Evolutionary conservation across 2,113 vertebrate species (phyloP), one percentile per base, ranked within the genome.

Genomic region (Speoplatyrhinus poulsoni): DNA sequence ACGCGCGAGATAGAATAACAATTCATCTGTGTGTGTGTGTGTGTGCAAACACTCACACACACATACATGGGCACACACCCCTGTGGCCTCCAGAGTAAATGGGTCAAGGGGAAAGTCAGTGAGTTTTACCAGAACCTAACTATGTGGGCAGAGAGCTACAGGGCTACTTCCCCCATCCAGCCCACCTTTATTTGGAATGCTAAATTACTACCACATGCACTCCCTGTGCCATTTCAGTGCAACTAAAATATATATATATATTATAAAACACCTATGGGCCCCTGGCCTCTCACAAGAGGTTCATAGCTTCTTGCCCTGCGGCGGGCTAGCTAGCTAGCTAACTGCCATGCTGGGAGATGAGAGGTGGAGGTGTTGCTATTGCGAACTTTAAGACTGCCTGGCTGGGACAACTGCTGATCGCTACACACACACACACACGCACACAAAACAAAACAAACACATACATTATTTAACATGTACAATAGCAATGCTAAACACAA

Each of bases 141-240:
- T 67, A 32, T n/a, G 57, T 82, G 48, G 65, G 59, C 72, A 69
- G 72, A 71, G 72, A 57, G 69, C 75, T 80, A 62, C 54, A 54
- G 17, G 65, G 68, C 58, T 69, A 26, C 68, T 65, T 60, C 53
- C 67, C 26, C 67, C 46, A 1, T 70, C 19, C 53, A 65, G 19
- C 77, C 79, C 73, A 80, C 83, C 87, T 91, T 89, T 85, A 91
- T 88, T 89, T 83, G 84, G 41, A 11, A 73, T 50, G 50, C 76
- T 55, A 89, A 92, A 92, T 92, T 70, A 82, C 84, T 84, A 83
- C 88, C 91, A 91, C 85, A 60, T 92, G 90, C 49, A 67, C 48
- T 57, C 77, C 76, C 62, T 72, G 65, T 79, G 81, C 82, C 84
- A 84, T 91, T 90, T 91, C 77, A 82, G 82, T 73, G 74, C 72